Percentiles rank a stretch among this genome's conserved stretches.
Conservation (phyloP, 1,140 invertebrate species). For the Aplysia californica region DNA sequence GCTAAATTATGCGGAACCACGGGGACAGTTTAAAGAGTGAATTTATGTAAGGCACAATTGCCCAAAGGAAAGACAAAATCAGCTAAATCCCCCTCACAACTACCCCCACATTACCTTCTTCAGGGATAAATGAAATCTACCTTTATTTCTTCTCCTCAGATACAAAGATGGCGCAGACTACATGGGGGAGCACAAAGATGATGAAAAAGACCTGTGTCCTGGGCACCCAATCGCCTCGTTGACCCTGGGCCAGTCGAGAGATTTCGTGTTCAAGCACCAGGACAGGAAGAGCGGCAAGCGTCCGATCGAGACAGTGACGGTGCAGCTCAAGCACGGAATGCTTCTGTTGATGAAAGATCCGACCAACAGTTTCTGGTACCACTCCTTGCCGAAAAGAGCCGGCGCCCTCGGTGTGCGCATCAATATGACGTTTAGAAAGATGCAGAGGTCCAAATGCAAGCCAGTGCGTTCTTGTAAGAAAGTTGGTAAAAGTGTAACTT, state of each 20-base stretch:
- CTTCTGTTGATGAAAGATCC: conserved; percentile 80
- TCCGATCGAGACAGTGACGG: conserved; percentile 70
- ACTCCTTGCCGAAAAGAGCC: conserved; percentile 76
- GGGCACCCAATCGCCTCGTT: conserved; percentile 77
- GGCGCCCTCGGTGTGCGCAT: conserved; percentile 71
- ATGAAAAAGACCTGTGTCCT: conserved; percentile 76
- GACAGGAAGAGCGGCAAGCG: conserved; percentile 67
- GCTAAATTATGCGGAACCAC: too few species aligned
- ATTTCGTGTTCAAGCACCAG: conserved; percentile 77
- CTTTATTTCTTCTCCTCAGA: conserved; percentile 66
- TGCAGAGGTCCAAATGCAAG: conserved; percentile 31
- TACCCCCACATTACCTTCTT: too few species aligned
- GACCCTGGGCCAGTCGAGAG: conserved; percentile 75
- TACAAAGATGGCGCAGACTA: conserved; percentile 78
- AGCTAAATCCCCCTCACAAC: too few species aligned
- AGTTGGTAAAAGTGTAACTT: too few species aligned
- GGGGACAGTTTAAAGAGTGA: too few species aligned
- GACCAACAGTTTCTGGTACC: conserved; percentile 79
- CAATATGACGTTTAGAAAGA: conserved; percentile 76
- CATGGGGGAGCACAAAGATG: conserved; percentile 80
- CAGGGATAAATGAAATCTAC: too few species aligned
- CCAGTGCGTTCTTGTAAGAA: too few species aligned
- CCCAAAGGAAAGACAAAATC: too few species aligned
- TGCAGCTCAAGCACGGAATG: conserved; percentile 76
- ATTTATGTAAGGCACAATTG: too few species aligned